These are phyloP conservation scores for Oncorhynchus tshawytscha DNA, from an alignment of 2,113 vertebrate genomes.

Conservation along the genomic window DNA sequence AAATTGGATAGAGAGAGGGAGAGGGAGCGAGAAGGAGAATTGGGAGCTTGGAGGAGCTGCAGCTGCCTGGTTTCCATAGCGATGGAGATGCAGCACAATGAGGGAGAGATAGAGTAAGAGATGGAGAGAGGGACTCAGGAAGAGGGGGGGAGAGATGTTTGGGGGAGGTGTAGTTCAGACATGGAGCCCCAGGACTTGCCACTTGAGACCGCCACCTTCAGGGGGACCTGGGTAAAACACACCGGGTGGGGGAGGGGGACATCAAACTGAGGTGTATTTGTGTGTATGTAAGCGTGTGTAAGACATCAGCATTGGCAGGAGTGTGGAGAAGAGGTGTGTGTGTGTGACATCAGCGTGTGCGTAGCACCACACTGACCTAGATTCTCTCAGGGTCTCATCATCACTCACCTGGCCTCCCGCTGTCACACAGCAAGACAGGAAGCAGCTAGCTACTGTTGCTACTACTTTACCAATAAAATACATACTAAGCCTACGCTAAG, in stretches of 20 bases:
- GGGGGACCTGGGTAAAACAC: constrained; percentile 80
- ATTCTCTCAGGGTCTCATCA: constrained; percentile 14
- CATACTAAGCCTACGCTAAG: no score
- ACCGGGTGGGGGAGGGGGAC: constrained; percentile 2
- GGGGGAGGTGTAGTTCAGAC: constrained; percentile 73
- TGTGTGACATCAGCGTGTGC: neutral
- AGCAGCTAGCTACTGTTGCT: no score
- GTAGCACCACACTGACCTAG: constrained; percentile 6
- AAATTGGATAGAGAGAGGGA: constrained; percentile 44
- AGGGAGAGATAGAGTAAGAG: neutral
- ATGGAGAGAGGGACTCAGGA: constrained; percentile 24
- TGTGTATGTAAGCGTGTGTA: constrained; percentile 5
- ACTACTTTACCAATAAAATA: no score
- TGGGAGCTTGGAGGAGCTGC: constrained; percentile 29
- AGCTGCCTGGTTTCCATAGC: constrained; percentile 71
- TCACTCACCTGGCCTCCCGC: neutral
- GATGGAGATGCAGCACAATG: constrained; percentile 46
- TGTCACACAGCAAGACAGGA: no score
- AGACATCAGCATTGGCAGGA: no score
- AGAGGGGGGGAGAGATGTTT: constrained; percentile 43
- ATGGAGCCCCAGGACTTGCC: constrained; percentile 90
- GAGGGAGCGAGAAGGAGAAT: constrained; percentile 35
- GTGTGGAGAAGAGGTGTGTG: neutral
- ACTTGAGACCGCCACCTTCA: constrained; percentile 83
- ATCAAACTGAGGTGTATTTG: neutral